phyloP scores from a whole-genome alignment of 2,113 vertebrate genomes.

The Echinops telfairi region DNA sequence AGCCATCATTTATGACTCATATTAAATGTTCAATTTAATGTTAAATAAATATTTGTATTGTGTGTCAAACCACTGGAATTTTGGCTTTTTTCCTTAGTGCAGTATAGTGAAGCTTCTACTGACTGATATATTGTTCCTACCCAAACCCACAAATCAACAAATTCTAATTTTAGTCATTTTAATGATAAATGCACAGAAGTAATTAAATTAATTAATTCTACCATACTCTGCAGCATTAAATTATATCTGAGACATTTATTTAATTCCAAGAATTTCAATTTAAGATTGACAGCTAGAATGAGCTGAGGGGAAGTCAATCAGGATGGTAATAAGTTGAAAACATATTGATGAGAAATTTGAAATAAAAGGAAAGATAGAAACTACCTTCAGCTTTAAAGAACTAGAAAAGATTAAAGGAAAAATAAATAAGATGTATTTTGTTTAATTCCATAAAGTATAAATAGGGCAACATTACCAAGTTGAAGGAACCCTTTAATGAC shows the following conservation, averaged over 20 bases:
- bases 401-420: background rate
- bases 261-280: slow-evolving; percentile 7
- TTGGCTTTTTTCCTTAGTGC: background rate
- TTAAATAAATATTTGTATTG: background rate
- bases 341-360: slow-evolving; percentile 9
- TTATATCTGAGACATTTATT: background rate
- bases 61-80: background rate
- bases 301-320: background rate
- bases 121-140: background rate
- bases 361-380: background rate
- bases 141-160: background rate
- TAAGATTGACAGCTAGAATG: slow-evolving; percentile 30
- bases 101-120: background rate
- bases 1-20: background rate
- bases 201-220: slow-evolving; percentile 21
- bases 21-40: background rate
- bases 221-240: background rate
- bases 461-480: background rate
- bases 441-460: background rate
- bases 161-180: slow-evolving; percentile 8
- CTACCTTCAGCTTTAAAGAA: background rate
- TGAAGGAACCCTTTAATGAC: background rate
- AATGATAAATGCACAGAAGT: background rate
- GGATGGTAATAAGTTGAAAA: background rate
- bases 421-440: background rate